phyloP scores from a whole-genome alignment of 2,888 invertebrate genomes.

The Papilio protenor region DNA sequence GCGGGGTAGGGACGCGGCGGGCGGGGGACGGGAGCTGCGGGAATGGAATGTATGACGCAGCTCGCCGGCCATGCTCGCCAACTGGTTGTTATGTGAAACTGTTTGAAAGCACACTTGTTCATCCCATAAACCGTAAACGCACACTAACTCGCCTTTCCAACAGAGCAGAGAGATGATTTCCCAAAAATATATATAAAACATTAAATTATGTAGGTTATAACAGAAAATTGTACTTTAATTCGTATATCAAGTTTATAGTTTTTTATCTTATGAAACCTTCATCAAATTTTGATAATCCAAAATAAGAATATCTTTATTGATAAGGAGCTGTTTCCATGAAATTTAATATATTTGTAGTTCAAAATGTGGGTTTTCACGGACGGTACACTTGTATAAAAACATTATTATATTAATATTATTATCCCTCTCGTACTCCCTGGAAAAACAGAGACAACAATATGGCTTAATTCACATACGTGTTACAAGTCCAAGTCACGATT shows the following conservation, averaged over 20 bases:
- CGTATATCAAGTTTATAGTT: too few relatives aligned
- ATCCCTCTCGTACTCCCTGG: not conserved
- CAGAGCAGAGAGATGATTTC: not conserved
- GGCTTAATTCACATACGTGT: not conserved
- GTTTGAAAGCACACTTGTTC: slow-evolving; percentile 66
- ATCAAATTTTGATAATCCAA: not conserved
- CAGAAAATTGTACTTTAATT: too few relatives aligned
- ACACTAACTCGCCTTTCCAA: slow-evolving; percentile 36
- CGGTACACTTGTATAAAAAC: too few relatives aligned
- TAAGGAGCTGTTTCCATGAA: not conserved
- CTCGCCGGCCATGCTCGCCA: slow-evolving; percentile 70
- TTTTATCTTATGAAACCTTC: not conserved
- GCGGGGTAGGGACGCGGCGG: slow-evolving; percentile 50
- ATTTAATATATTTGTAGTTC: not conserved
- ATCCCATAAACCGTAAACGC: slow-evolving; percentile 52
- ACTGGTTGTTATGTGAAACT: slow-evolving; percentile 81
- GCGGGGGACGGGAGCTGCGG: slow-evolving; percentile 62
- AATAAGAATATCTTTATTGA: not conserved
- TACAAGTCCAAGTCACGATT: not conserved
- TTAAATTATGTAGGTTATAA: not conserved
- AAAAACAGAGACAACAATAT: not conserved
- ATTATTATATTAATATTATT: too few relatives aligned
- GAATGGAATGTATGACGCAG: slow-evolving; percentile 82
- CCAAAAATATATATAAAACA: not conserved
- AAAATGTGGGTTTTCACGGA: too few relatives aligned